A percentile compares a stretch with the other conserved stretches of the same genome.
phyloP scores from a whole-genome alignment of 2,888 invertebrate genomes.

The Liopterus haemorrhoidalis region DNA sequence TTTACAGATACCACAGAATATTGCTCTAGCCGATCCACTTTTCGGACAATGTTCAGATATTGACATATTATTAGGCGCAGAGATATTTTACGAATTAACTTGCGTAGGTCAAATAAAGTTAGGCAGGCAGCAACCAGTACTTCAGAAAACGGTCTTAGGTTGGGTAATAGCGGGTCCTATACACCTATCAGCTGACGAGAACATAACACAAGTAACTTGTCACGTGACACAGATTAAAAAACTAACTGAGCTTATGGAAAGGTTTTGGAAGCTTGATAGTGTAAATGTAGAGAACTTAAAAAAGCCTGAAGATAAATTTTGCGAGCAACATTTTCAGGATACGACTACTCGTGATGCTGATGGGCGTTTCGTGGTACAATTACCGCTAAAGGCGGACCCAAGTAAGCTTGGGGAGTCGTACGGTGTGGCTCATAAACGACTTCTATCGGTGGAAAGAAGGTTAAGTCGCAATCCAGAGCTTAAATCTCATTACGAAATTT shows the following conservation, averaged over 20 bases:
- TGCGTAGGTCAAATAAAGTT: conserved; percentile 19
- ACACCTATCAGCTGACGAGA: too few relatives aligned
- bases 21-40: conserved; percentile 20
- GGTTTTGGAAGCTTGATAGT: conserved; percentile 33
- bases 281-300: conserved; percentile 1
- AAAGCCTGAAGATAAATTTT: conserved; percentile 27
- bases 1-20: conserved; percentile 9
- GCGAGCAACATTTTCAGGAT: conserved; percentile 28
- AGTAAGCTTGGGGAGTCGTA: conserved; percentile 27
- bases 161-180: conserved; percentile 29
- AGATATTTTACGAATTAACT: conserved; percentile 19
- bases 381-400: conserved; percentile 16
- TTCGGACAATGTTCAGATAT: conserved; percentile 11
- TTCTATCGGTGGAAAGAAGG: conserved; percentile 24
- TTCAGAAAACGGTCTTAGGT: conserved; percentile 29
- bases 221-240: too few relatives aligned
- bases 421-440: conserved; percentile 21
- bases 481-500: conserved; percentile 20
- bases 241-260: too few relatives aligned
- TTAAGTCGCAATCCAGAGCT: conserved; percentile 9
- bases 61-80: conserved; percentile 13
- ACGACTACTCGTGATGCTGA: conserved; percentile 20
- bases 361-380: conserved; percentile 23
- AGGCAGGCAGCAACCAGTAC: conserved; percentile 10
- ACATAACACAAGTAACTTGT: too few relatives aligned